A percentile compares a stretch with the other conserved stretches of the same genome.
Evolutionary conservation across 2,113 vertebrate genomes (phyloP).

Genomic region (Heterotis niloticus): DNA sequence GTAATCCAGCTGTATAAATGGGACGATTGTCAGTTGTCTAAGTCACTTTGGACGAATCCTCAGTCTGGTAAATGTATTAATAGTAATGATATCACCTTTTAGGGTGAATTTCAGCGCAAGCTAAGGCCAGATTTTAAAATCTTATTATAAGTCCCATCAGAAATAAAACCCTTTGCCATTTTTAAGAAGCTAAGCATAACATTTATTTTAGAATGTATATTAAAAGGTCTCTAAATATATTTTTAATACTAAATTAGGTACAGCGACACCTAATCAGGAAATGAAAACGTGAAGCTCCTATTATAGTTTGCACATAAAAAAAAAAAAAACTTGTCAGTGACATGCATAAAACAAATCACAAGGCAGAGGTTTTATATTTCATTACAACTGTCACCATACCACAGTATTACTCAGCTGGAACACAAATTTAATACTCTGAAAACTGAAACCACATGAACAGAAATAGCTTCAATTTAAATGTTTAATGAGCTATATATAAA

Average conservation of each 20-base stretch:
- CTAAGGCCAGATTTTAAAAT: not conserved
- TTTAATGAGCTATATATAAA: not conserved
- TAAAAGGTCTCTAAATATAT: not conserved
- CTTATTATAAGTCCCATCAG: not conserved
- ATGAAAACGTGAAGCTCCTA: not conserved
- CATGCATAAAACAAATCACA: constrained; percentile 2
- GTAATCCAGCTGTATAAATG: not conserved
- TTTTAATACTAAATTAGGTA: not conserved
- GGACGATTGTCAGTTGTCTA: not conserved
- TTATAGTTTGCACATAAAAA: not conserved
- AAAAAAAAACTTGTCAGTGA: not conserved
- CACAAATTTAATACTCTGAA: constrained; percentile 2
- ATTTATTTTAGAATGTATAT: not conserved
- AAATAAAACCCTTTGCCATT: not conserved
- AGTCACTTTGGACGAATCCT: not conserved
- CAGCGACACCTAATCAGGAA: not conserved
- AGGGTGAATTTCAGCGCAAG: not conserved
- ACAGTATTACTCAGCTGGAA: constrained; percentile 3
- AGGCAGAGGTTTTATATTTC: not conserved
- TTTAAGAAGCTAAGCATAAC: not conserved
- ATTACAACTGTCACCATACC: constrained; percentile 5
- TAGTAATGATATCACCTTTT: not conserved
- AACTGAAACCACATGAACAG: not conserved
- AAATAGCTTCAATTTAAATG: constrained; percentile 15
- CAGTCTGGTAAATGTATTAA: constrained; percentile 1